Evolutionary conservation across 2,888 invertebrate species (phyloP), one percentile per base, ranked within the genome.

Genomic region (Eristalis intricaria): DNA sequence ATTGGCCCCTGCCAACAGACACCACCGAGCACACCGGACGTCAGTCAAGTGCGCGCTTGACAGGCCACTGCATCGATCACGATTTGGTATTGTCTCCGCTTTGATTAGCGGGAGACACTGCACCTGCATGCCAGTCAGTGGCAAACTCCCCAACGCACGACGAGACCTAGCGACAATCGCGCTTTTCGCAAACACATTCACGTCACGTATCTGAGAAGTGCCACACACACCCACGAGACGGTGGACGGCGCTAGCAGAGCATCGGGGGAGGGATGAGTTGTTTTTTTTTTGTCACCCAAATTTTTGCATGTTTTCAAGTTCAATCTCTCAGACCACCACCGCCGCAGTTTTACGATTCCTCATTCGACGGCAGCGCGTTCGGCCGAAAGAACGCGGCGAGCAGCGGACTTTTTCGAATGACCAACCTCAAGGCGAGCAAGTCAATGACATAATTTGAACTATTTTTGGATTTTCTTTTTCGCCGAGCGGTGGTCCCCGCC

Each of bases 401-500:
- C 32, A 8, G 32, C 32, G 0, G 26, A 26, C 15, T 5, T 58
- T 60, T 65, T 43, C 58, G 43, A 73, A 73, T 73, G 73, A 73
- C 79, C 73, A 80, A 66, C 66, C 61, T 66, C 79, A 80, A 73
- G 73, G 79, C 60, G 40, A 79, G 29, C 79, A n/a, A 66, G 71
- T 73, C 71, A 79, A 50, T 79, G 71, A 60, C 71, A 79, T 70
- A 64, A 65, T 40, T 32, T 66, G 43, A 43, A 40, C 40, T 66
- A 66, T 66, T 66, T 66, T 66, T 23, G 43, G 38, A n/a, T 35
- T 65, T 60, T 13, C 23, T 23, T 26, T 23, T 10, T 26, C 15
- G 10, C 4, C 23, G 13, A 23, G 3, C 23, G 13, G 15, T 60
- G 60, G 60, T 7, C 4, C 10, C 19, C 22, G 13, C 13, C 60